Evolutionary conservation across 2,888 invertebrate species (phyloP).

Genomic region (Arctia plantaginis): DNA sequence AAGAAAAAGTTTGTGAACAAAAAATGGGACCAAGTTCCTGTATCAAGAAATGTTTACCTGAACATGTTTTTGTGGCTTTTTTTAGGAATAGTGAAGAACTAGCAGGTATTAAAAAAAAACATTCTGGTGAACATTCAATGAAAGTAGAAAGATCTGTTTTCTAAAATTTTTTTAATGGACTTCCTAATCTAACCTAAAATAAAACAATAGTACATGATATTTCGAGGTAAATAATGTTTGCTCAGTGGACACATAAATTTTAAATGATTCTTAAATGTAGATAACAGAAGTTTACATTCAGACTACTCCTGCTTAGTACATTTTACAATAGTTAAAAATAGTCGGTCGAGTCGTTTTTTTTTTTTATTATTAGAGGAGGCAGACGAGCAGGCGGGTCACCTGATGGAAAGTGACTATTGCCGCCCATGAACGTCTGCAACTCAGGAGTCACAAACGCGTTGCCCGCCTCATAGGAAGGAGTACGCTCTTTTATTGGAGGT

Average conservation of each 20-base stretch:
- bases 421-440: no score
- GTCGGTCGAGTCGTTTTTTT: no score
- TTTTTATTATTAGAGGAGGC: no score
- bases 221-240: neutral
- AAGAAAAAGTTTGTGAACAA: conserved; percentile 31
- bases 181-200: no score
- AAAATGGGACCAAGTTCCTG: conserved; percentile 23
- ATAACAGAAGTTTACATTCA: neutral
- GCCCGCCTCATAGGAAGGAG: no score
- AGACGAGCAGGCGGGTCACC: no score
- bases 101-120: neutral
- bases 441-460: no score
- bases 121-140: no score
- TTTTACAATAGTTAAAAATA: no score
- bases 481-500: no score
- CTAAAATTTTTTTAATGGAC: neutral
- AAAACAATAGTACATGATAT: no score
- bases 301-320: neutral
- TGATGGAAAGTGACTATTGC: no score
- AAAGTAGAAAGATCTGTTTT: neutral
- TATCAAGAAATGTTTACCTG: conserved; percentile 31
- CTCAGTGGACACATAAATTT: neutral
- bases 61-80: conserved; percentile 8
- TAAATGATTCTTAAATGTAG: neutral
- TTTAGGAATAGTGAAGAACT: neutral